Evolutionary conservation across 2,113 vertebrate genomes (phyloP), one percentile per base, ranked within the genome.

Genomic region (Petrocephalus zakoni): DNA sequence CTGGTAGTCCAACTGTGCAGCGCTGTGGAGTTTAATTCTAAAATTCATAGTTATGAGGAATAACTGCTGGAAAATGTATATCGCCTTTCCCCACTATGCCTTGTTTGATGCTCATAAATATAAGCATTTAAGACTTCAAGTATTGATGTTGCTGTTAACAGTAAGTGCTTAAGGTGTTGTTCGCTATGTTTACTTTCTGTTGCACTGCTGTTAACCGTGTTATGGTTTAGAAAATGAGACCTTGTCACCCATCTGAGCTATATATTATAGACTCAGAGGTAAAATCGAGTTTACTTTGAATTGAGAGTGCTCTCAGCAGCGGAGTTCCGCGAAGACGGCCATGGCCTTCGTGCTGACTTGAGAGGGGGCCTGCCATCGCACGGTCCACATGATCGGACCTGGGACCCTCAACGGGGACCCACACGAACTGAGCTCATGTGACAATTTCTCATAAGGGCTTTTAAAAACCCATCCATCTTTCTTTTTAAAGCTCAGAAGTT

Each of bases 361-460:
- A 52, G 49, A 29, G 7, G 49, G 72, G 37, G 21, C 72, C 47
- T 84, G 52, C 68, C 42, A 47, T 42, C 29, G 46, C 64, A 22
- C 21, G 11, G 13, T 42, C 17, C 42, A 25, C 37, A 17, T 15
- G 11, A 10, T 42, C 17, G 52, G 51, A 85, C 15, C 17, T 21
- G 37, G 15, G 81, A 7, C 51, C 90, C 92, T 91, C 89, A 7
- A 68, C 90, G 91, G 92, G 92, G 92, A 90, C 88, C 86, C 90
- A 90, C 88, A 58, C 90, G 95, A 94, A 95, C 93, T 93, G 93
- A 94, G 94, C 93, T 94, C 93, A 93, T 29, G 42, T 81, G 90
- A 52, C 42, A 34, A 82, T 89, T 90, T 90, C 88, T 90, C 90
- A 81, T 87, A 90, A 49, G 4, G 78, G 91, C 90, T 88, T 91